phyloP scores from a whole-genome alignment of 2,888 invertebrate species.

The Asteroscopus sphinx region DNA sequence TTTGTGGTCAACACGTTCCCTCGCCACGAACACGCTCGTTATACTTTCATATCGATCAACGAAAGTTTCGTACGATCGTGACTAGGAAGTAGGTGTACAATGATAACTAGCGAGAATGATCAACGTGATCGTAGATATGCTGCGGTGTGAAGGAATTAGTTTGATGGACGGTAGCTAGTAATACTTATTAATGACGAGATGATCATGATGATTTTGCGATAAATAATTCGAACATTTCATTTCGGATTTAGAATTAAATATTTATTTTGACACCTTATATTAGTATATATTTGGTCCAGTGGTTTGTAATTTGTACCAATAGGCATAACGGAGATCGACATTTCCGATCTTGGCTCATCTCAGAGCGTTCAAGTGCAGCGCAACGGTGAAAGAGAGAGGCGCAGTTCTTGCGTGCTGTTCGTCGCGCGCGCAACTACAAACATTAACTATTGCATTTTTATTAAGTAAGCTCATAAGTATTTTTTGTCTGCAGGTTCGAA shows the following conservation, averaged over 20 bases:
- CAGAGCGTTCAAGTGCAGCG: conserved; percentile 72
- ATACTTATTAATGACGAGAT: conserved; percentile 30
- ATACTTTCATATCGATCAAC: conserved; percentile 86
- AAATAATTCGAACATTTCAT: conserved; percentile 18
- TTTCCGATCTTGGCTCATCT: conserved; percentile 67
- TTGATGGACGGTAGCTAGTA: conserved; percentile 43
- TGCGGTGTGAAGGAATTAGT: conserved; percentile 39
- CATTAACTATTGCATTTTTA: conserved; percentile 71
- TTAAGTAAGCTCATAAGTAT: conserved; percentile 80
- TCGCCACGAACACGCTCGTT: conserved; percentile 79
- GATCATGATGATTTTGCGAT: conserved; percentile 30
- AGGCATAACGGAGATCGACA: conserved; percentile 56
- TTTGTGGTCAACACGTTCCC: conserved; percentile 82
- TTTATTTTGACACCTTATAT: conserved; percentile 25
- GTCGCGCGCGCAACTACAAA: conserved; percentile 69
- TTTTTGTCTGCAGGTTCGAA: conserved; percentile 83
- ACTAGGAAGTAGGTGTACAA: conserved; percentile 69
- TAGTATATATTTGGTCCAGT: conserved; percentile 55
- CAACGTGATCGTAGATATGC: conserved; percentile 43
- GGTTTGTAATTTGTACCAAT: conserved; percentile 50
- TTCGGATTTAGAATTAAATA: conserved; percentile 16
- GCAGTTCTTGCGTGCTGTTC: conserved; percentile 75
- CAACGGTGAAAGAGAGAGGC: conserved; percentile 85
- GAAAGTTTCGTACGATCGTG: conserved; percentile 79
- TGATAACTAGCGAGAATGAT: conserved; percentile 46